phyloP scores from a whole-genome alignment of 2,113 vertebrate genomes.

The Anthoscopus minutus region DNA sequence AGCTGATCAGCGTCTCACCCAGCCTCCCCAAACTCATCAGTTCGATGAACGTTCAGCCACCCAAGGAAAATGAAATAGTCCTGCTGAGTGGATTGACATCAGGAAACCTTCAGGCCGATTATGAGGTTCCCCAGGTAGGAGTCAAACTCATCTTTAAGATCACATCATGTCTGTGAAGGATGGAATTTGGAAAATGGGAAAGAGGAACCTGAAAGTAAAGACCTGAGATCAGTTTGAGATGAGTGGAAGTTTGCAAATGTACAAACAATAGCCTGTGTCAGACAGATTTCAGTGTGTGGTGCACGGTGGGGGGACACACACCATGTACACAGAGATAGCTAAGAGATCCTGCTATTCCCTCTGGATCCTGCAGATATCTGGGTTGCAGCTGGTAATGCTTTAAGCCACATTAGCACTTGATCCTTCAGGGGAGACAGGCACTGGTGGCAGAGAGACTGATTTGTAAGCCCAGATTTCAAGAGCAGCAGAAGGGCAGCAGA shows the following conservation, averaged over 20 bases:
- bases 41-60: constrained; percentile 84
- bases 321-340: background rate
- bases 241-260: background rate
- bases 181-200: background rate
- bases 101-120: constrained; percentile 72
- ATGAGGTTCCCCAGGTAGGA: constrained; percentile 80
- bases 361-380: background rate
- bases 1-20: constrained; percentile 83
- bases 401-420: background rate
- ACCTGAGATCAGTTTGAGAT: background rate
- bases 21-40: constrained; percentile 88
- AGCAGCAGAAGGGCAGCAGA: background rate
- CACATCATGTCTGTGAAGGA: background rate
- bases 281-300: background rate
- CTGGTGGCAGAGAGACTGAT: background rate
- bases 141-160: background rate
- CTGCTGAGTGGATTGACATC: constrained; percentile 84
- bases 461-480: background rate
- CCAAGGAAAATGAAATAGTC: constrained; percentile 93
- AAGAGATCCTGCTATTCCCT: background rate
- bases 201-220: background rate
- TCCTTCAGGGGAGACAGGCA: background rate
- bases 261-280: background rate
- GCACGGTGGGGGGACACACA: rapidly evolving
- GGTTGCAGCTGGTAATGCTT: background rate